Evolutionary conservation across 2,113 vertebrate species (phyloP).

Genomic region (Cyphomyrus plagiostoma): DNA sequence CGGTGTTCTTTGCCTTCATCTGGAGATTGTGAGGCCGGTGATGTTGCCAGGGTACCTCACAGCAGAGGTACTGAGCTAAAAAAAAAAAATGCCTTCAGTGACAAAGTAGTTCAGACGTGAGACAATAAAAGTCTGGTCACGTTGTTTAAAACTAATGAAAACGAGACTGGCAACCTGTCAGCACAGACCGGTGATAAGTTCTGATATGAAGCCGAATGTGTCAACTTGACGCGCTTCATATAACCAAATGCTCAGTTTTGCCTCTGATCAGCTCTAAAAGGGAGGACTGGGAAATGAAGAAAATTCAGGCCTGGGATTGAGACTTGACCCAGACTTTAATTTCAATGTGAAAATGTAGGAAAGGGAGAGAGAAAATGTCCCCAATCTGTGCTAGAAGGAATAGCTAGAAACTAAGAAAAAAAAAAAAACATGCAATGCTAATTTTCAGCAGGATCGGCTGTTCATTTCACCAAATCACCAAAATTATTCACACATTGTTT

Average conservation of each 20-base stretch:
- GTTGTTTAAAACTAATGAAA: neutral
- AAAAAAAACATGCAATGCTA: neutral
- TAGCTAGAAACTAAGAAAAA: slow-evolving; percentile 7
- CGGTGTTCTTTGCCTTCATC: slow-evolving; percentile 37
- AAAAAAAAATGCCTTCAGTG: neutral
- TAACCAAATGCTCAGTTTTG: slow-evolving; percentile 1
- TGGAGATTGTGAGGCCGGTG: neutral
- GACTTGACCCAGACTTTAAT: neutral
- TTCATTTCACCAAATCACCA: neutral
- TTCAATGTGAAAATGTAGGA: neutral
- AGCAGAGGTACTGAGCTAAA: neutral
- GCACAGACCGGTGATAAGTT: neutral
- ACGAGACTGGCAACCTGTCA: neutral
- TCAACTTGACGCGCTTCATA: neutral
- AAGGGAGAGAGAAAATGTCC: neutral
- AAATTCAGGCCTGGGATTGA: neutral
- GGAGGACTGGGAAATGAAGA: neutral
- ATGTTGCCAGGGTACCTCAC: no score
- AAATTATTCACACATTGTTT: neutral
- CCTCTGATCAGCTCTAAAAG: neutral
- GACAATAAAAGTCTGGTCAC: neutral
- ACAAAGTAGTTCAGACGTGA: no score
- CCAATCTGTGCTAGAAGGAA: slow-evolving; percentile 25
- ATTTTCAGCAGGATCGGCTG: neutral
- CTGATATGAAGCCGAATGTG: no score